These are phyloP conservation scores for Coranthus polyacanthus DNA, from an alignment of 2,797 vertebrate species.

Conservation along the genomic window DNA sequence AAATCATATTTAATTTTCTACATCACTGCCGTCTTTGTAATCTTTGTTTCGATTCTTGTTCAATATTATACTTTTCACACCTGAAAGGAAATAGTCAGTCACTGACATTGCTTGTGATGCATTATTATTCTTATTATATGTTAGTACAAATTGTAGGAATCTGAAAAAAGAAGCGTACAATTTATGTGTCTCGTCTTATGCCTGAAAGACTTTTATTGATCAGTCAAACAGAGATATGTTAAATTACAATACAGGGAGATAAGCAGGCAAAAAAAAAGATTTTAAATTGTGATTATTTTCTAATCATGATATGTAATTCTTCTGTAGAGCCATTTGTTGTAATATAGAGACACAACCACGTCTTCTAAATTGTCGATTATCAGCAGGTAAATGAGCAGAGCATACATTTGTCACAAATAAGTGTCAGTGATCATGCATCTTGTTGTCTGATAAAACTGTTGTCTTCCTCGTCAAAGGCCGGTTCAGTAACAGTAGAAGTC, in stretches of 20 bases:
- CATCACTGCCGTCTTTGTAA: no score
- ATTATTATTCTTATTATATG: not conserved
- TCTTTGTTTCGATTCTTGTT: no score
- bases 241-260: not conserved
- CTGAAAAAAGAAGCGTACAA: not conserved
- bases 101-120: not conserved
- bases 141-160: not conserved
- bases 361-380: no score
- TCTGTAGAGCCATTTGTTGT: not conserved
- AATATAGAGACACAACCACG: not conserved
- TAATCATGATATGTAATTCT: conserved; percentile 3
- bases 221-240: not conserved
- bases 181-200: not conserved
- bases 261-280: not conserved
- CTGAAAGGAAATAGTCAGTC: not conserved
- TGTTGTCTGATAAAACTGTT: not conserved
- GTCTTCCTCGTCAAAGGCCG: not conserved
- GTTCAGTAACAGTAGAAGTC: conserved; percentile 92
- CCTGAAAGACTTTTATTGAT: not conserved
- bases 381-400: no score
- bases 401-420: no score
- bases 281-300: not conserved
- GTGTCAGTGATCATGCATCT: not conserved
- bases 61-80: no score
- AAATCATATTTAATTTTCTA: no score